Percentiles rank a stretch among this genome's conserved stretches.
Conservation (phyloP, 2,113 vertebrate genomes). For the Tympanuchus pallidicinctus region DNA sequence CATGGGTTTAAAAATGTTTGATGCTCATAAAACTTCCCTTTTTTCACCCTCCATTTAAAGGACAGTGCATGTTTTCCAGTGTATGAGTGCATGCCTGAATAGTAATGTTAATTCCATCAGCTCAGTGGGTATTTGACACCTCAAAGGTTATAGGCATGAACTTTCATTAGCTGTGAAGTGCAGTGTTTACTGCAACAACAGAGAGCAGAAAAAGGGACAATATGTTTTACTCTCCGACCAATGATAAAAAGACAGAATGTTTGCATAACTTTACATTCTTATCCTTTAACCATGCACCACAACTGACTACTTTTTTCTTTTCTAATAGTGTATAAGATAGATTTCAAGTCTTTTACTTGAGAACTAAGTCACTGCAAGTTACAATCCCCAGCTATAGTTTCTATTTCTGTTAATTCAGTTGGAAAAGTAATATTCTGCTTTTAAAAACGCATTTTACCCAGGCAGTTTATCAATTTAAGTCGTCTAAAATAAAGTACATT, state of each 20-base stretch:
- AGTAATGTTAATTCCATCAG: neutral
- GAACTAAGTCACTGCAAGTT: neutral
- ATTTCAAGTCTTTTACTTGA: neutral
- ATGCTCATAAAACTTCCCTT: neutral
- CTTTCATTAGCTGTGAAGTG: rapidly evolving
- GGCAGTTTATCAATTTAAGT: neutral
- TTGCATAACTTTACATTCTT: neutral
- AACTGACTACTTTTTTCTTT: neutral
- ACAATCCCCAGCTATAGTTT: neutral
- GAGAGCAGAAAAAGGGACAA: neutral
- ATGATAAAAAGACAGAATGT: neutral
- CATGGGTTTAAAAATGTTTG: neutral
- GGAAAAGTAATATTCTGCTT: neutral
- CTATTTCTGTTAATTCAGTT: neutral
- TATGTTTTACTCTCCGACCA: neutral
- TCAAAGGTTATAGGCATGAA: neutral
- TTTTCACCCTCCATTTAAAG: neutral
- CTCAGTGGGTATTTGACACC: neutral
- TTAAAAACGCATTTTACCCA: neutral
- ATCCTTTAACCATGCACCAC: neutral
- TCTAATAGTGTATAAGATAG: neutral
- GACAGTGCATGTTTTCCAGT: neutral
- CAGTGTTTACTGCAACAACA: neutral
- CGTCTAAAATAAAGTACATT: neutral
- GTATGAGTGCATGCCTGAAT: neutral